Percentiles rank a stretch among this genome's conserved stretches.
phyloP scores from a whole-genome alignment of 1,140 invertebrate genomes.

The Mya arenaria region DNA sequence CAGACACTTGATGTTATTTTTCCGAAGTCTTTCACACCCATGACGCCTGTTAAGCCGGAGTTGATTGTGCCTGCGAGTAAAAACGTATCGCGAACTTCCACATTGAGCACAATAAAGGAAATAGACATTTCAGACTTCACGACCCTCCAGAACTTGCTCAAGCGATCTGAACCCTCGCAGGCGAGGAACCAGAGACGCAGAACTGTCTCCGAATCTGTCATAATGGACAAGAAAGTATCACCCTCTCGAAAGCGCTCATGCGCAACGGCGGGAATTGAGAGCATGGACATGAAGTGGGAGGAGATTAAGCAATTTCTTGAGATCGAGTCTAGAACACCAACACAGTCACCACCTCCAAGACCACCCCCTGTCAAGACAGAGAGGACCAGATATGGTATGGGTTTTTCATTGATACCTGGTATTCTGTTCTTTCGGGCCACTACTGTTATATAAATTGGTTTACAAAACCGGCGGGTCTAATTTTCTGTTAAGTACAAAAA shows the following conservation, averaged over 20 bases:
- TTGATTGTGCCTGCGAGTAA: not conserved
- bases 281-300: conserved; percentile 77
- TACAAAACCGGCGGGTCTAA: too few species aligned
- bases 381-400: conserved; percentile 80
- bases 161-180: not conserved
- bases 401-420: not conserved
- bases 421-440: too few species aligned
- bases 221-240: not conserved
- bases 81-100: not conserved
- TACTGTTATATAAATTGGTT: too few species aligned
- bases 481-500: too few species aligned
- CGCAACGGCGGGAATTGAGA: conserved; percentile 22
- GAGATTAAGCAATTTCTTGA: conserved; percentile 75
- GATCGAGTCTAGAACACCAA: conserved; percentile 81
- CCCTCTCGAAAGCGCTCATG: not conserved
- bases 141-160: conserved; percentile 26
- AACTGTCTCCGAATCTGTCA: conserved; percentile 26
- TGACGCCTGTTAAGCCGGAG: conserved; percentile 25
- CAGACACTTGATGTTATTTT: not conserved
- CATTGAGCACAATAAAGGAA: conserved; percentile 24
- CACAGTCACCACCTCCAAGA: conserved; percentile 79
- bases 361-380: conserved; percentile 84
- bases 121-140: conserved; percentile 41
- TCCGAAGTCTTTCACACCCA: conserved; percentile 6
- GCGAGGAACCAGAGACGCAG: conserved; percentile 9